phyloP scores from a whole-genome alignment of 2,113 vertebrate species.

The Haplochromis vanheusdeni region DNA sequence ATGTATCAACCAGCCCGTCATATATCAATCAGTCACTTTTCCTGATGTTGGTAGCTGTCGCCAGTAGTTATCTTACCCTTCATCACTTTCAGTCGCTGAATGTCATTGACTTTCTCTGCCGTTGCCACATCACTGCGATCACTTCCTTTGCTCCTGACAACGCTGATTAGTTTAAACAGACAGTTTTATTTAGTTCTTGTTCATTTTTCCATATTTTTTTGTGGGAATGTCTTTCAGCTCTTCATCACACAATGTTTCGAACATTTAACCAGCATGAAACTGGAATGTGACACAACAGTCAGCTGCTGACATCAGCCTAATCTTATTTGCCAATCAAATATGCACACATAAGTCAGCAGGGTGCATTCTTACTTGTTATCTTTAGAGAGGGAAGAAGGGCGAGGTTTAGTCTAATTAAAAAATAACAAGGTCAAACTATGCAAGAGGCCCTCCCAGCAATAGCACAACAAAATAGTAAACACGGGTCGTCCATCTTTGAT shows the following conservation, averaged over 20 bases:
- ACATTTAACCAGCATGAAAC: neutral
- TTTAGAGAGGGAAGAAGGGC: neutral
- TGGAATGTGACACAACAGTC: neutral
- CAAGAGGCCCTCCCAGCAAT: neutral
- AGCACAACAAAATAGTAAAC: accelerated
- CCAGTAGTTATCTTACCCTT: neutral
- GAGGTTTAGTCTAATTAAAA: neutral
- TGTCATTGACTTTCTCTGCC: accelerated
- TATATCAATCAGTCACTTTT: neutral
- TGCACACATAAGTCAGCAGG: neutral
- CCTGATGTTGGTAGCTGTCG: neutral
- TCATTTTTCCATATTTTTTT: neutral
- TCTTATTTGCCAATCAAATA: neutral
- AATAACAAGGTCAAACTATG: neutral
- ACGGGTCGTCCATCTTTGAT: neutral
- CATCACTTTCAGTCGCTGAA: neutral
- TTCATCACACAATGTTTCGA: neutral
- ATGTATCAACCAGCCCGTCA: neutral
- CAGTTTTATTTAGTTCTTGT: neutral
- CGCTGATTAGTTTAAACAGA: accelerated
- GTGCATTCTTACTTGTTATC: neutral
- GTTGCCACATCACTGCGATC: neutral
- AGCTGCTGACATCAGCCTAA: neutral
- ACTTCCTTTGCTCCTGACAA: neutral
- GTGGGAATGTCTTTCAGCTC: neutral